These are phyloP conservation scores for Epizoanthus ramosus DNA, from an alignment of 92 coral and sea anemone genomes.

Conservation along the genomic window DNA sequence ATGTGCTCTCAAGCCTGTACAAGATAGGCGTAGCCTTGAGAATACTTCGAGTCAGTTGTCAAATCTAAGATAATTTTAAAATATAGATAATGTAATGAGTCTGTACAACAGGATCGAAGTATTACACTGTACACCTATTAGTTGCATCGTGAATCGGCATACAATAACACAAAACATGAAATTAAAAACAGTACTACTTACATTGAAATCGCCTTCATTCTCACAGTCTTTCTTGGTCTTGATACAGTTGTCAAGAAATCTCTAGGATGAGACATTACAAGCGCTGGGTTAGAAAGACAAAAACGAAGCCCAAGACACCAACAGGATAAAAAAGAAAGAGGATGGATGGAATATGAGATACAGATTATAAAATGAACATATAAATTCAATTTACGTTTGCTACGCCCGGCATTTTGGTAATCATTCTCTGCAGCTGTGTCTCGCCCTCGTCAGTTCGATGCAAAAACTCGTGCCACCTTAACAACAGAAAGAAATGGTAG, in stretches of 20 bases:
- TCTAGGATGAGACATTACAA: neutral
- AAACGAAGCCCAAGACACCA: neutral
- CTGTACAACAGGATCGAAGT: too few relatives aligned
- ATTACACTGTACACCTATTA: too few relatives aligned
- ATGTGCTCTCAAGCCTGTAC: neutral
- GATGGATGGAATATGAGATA: neutral
- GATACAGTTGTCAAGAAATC: conserved; percentile 37
- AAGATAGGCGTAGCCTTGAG: too few relatives aligned
- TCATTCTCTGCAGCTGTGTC: neutral
- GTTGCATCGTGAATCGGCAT: neutral
- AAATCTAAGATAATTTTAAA: too few relatives aligned
- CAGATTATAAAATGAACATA: neutral
- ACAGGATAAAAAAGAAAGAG: neutral
- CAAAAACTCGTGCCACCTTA: neutral
- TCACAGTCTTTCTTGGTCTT: neutral
- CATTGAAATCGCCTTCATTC: neutral
- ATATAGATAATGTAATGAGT: too few relatives aligned
- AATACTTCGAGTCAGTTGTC: too few relatives aligned
- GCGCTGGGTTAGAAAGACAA: too few relatives aligned
- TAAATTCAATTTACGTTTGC: neutral
- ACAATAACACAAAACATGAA: neutral
- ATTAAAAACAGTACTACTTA: neutral
- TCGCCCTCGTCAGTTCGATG: neutral
- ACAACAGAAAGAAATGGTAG: neutral
- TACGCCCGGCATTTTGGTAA: neutral